A percentile compares a stretch with the other conserved stretches of the same genome.
Conservation (phyloP, 2,888 invertebrate genomes). For the Halictus ligatus region DNA sequence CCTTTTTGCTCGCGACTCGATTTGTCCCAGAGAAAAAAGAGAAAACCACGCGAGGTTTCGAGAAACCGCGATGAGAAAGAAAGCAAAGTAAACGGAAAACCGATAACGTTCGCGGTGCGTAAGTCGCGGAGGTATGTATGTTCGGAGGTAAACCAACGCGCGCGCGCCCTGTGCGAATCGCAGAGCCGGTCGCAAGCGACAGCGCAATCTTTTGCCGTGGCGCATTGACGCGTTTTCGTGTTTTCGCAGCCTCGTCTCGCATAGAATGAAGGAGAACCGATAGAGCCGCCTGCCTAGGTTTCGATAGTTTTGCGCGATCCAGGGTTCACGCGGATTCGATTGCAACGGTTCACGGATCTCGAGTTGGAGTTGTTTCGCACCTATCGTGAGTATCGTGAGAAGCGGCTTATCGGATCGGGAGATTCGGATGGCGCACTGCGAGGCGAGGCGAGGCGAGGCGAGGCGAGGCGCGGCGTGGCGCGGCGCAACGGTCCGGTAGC, state of each 20-base stretch:
- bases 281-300: neutral
- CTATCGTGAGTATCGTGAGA: conserved; percentile 77
- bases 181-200: neutral
- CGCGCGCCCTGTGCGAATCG: neutral
- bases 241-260: neutral
- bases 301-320: neutral
- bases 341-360: conserved; percentile 13
- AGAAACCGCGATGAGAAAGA: conserved; percentile 8
- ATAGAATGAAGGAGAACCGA: neutral
- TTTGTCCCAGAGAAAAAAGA: neutral
- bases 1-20: neutral
- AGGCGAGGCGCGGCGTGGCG: too few relatives aligned
- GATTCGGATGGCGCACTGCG: conserved; percentile 68
- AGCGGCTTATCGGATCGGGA: conserved; percentile 73
- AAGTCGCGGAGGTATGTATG: conserved; percentile 18
- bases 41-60: neutral
- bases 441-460: too few relatives aligned
- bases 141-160: neutral
- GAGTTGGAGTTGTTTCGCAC: neutral
- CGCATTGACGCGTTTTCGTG: too few relatives aligned
- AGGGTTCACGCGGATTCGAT: neutral
- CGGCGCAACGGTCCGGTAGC: conserved; percentile 62
- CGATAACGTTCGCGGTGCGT: conserved; percentile 36
- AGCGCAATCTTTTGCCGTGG: neutral
- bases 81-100: conserved; percentile 43